A percentile compares a stretch with the other conserved stretches of the same genome.
Evolutionary conservation across 2,888 invertebrate genomes (phyloP).

Genomic region (Pantelozetes paolii): DNA sequence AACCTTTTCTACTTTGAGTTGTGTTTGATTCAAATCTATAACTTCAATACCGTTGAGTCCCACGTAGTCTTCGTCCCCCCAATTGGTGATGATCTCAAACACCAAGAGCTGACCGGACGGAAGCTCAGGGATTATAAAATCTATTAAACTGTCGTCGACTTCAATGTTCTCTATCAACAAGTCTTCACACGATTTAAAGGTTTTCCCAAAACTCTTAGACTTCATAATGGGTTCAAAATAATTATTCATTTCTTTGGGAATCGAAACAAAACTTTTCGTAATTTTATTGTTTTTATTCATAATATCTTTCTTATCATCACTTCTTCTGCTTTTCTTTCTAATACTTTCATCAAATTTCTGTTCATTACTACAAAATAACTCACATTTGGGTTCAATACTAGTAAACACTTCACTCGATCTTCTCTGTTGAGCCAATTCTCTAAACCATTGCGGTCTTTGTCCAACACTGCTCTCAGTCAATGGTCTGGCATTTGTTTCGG

Average conservation of each 20-base stretch:
- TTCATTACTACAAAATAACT: not conserved
- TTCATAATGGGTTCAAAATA: not conserved
- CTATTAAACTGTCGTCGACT: constrained; percentile 47
- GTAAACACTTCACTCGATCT: constrained; percentile 23
- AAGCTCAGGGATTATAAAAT: constrained; percentile 71
- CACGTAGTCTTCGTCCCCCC: constrained; percentile 74
- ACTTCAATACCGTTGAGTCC: constrained; percentile 74
- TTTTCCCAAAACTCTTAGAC: not conserved
- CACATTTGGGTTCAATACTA: not conserved
- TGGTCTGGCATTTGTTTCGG: constrained; percentile 16
- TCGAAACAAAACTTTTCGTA: constrained; percentile 19
- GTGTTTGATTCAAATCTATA: constrained; percentile 63
- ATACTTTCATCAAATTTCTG: not conserved
- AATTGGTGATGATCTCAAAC: constrained; percentile 67
- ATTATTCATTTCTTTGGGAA: not conserved
- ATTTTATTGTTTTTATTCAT: not conserved
- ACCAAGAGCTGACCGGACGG: constrained; percentile 65
- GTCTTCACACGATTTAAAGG: constrained; percentile 10
- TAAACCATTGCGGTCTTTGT: constrained; percentile 42
- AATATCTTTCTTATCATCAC: not conserved
- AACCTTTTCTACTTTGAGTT: constrained; percentile 61
- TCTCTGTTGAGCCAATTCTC: constrained; percentile 38
- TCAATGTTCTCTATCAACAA: not conserved
- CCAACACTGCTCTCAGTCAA: constrained; percentile 39
- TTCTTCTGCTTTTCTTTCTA: not conserved